A percentile compares a stretch with the other conserved stretches of the same genome.
These are phyloP conservation scores for Lophotriccus pileatus DNA, from an alignment of 2,797 vertebrate genomes.

Conservation along the genomic window DNA sequence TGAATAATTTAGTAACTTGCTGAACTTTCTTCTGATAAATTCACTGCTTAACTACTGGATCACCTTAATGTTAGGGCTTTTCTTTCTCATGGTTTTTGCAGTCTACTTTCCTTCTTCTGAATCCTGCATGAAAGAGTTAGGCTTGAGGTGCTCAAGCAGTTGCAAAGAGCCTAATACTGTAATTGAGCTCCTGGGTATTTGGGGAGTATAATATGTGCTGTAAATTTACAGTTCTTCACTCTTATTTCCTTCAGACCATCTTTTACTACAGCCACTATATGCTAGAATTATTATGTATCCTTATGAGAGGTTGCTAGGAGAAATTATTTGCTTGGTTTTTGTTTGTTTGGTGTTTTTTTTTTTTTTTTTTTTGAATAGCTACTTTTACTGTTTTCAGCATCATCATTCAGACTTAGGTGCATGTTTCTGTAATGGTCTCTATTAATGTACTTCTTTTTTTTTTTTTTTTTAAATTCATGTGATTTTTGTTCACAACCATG, in stretches of 20 bases:
- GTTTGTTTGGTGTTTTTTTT: too few relatives aligned
- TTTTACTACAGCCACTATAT: not conserved
- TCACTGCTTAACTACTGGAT: not conserved
- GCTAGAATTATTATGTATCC: not conserved
- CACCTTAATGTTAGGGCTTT: not conserved
- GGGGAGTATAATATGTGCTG: not conserved
- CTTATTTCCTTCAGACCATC: not conserved
- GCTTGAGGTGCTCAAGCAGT: not conserved
- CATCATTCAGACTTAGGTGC: not conserved
- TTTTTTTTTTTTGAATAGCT: not conserved
- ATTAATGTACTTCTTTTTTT: fast-evolving
- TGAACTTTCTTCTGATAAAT: not conserved
- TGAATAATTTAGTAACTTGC: not conserved
- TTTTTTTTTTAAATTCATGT: not conserved
- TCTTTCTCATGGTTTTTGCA: not conserved
- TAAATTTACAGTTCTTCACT: not conserved
- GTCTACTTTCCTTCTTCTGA: not conserved
- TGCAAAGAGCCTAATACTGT: not conserved
- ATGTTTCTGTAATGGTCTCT: not conserved
- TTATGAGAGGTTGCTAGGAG: not conserved
- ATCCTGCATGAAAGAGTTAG: not conserved
- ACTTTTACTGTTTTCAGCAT: not conserved
- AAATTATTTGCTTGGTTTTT: not conserved
- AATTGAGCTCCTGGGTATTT: not conserved
- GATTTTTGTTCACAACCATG: not conserved